These are phyloP conservation scores for Drosophila testacea DNA, from an alignment of 2,888 invertebrate genomes.

Conservation along the genomic window DNA sequence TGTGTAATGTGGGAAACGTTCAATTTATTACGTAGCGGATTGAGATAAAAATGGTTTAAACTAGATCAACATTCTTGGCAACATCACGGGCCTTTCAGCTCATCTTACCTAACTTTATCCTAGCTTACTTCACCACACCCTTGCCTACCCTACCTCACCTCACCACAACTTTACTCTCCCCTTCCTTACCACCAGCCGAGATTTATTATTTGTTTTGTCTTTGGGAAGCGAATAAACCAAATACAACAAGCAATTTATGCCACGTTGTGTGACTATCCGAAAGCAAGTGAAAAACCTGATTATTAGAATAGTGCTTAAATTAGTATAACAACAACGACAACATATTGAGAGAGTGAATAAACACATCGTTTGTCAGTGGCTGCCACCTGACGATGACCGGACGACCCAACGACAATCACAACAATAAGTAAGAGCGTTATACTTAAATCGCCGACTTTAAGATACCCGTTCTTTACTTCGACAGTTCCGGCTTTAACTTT, in stretches of 20 bases:
- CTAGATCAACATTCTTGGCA: constrained; percentile 41
- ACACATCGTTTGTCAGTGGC: constrained; percentile 45
- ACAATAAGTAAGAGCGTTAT: constrained; percentile 32
- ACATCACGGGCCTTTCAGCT: background rate
- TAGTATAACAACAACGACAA: constrained; percentile 28
- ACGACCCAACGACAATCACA: constrained; percentile 51
- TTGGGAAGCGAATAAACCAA: constrained; percentile 24
- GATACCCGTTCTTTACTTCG: too few relatives aligned
- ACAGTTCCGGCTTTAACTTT: too few relatives aligned
- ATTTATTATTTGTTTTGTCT: constrained; percentile 53
- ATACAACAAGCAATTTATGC: constrained; percentile 52
- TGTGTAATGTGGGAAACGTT: background rate
- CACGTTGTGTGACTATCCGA: constrained; percentile 36
- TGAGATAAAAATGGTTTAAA: background rate
- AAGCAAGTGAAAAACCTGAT: constrained; percentile 64
- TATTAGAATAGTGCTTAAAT: constrained; percentile 63
- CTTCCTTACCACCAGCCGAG: background rate
- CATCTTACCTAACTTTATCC: background rate
- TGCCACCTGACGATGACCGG: constrained; percentile 59
- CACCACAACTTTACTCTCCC: too few relatives aligned
- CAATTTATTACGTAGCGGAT: background rate
- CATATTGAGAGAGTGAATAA: constrained; percentile 22
- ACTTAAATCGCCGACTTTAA: too few relatives aligned
- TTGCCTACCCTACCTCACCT: background rate
- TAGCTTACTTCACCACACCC: background rate